A percentile compares a stretch with the other conserved stretches of the same genome.
Conservation (phyloP, 2,113 vertebrate species). For the Ivindomyrus marchei region DNA sequence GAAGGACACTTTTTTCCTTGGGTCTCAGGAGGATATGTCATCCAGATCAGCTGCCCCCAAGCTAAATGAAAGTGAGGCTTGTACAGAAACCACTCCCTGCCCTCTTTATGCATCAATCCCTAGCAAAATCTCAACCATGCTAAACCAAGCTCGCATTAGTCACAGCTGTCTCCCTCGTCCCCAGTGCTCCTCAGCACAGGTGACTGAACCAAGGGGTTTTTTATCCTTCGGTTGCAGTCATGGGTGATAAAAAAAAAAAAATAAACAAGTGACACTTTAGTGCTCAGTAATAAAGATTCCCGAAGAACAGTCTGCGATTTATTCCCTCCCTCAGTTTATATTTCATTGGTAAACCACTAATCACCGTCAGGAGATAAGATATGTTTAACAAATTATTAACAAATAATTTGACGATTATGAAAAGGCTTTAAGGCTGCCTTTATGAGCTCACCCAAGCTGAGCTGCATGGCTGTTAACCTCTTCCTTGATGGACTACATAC, state of each 20-base stretch:
- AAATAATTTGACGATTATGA: background rate
- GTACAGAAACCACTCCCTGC: background rate
- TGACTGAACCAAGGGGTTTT: background rate
- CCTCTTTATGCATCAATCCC: background rate
- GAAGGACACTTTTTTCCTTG: too few relatives aligned
- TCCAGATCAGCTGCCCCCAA: background rate
- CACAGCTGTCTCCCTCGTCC: background rate
- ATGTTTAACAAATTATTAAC: slow-evolving; percentile 17
- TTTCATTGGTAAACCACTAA: background rate
- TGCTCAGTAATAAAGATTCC: slow-evolving; percentile 5
- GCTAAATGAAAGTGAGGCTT: background rate
- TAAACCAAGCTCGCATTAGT: background rate
- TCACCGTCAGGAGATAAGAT: background rate
- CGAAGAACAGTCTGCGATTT: background rate
- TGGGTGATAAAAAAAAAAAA: background rate
- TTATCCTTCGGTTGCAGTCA: background rate
- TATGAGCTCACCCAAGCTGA: slow-evolving; percentile 28
- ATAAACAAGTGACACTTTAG: background rate
- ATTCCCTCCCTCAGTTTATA: background rate
- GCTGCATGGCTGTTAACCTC: background rate
- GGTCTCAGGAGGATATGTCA: too few relatives aligned
- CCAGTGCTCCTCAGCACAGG: background rate
- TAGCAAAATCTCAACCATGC: background rate
- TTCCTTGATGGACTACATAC: background rate
- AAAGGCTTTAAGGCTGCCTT: background rate